phyloP scores from a whole-genome alignment of 2,113 vertebrate species.

The Trematomus loennbergii region DNA sequence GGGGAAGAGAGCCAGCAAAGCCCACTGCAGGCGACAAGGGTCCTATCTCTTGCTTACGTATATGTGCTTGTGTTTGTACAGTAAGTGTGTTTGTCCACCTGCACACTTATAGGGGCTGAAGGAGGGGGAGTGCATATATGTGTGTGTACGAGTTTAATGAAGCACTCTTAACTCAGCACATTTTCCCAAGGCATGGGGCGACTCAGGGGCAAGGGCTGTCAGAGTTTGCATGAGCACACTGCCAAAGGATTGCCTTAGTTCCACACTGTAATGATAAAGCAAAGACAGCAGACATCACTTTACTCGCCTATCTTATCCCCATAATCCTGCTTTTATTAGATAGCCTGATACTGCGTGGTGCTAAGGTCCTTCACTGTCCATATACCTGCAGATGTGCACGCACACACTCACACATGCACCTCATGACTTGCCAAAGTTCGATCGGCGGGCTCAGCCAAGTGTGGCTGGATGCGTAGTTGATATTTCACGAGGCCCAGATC shows the following conservation, averaged over 20 bases:
- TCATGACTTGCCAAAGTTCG: constrained; percentile 34
- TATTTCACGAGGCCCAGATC: constrained; percentile 64
- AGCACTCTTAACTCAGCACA: constrained; percentile 66
- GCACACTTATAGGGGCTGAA: constrained; percentile 11
- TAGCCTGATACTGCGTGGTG: constrained; percentile 24
- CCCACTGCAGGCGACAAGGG: constrained; percentile 41
- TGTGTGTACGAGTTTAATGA: constrained; percentile 67
- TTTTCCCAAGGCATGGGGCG: constrained; percentile 48
- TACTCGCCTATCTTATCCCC: constrained; percentile 47
- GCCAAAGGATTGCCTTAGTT: constrained; percentile 63
- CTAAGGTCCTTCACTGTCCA: neutral
- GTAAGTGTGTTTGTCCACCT: constrained; percentile 55
- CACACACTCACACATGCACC: constrained; percentile 15
- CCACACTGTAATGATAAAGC: constrained; percentile 54
- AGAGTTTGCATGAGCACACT: constrained; percentile 54
- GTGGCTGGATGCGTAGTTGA: constrained; percentile 56
- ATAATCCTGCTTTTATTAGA: constrained; percentile 70
- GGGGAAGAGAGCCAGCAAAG: constrained; percentile 41
- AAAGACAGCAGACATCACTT: constrained; percentile 49
- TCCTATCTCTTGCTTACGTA: constrained; percentile 9
- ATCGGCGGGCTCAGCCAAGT: constrained; percentile 52
- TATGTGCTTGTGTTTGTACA: constrained; percentile 31
- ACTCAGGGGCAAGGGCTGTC: constrained; percentile 54
- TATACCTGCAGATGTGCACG: constrained; percentile 5
- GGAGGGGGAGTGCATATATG: neutral